phyloP scores from a whole-genome alignment of 2,797 vertebrate genomes.

The Paedocypris micromegethes region DNA sequence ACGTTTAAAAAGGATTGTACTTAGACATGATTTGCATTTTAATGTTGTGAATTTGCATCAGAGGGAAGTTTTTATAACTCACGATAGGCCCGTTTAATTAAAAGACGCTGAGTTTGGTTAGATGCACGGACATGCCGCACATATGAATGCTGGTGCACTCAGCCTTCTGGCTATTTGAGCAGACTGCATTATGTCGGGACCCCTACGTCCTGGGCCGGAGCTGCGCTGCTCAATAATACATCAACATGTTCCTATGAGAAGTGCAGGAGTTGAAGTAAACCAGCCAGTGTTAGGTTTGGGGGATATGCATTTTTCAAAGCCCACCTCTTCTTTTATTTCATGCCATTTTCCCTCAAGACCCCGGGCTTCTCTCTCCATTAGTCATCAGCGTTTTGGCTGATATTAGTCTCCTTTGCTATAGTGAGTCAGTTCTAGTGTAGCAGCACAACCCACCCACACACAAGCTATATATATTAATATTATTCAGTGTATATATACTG shows the following conservation, averaged over 20 bases:
- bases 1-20: slow-evolving; percentile 18
- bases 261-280: slow-evolving; percentile 24
- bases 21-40: slow-evolving; percentile 12
- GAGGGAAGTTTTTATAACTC: not conserved
- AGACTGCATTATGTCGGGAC: slow-evolving; percentile 32
- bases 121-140: not conserved
- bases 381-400: slow-evolving; percentile 38
- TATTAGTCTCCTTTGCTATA: slow-evolving; percentile 6
- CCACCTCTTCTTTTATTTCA: slow-evolving; percentile 16
- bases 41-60: not conserved
- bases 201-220: slow-evolving; percentile 31
- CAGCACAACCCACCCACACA: slow-evolving; percentile 28
- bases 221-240: slow-evolving; percentile 54
- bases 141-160: slow-evolving; percentile 20
- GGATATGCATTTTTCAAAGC: slow-evolving; percentile 39
- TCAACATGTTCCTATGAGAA: slow-evolving; percentile 45
- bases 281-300: slow-evolving; percentile 26
- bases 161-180: slow-evolving; percentile 36
- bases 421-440: slow-evolving; percentile 47
- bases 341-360: slow-evolving; percentile 10
- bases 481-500: too few relatives aligned
- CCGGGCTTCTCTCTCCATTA: slow-evolving; percentile 33
- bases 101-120: slow-evolving; percentile 1
- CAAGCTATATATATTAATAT: too few relatives aligned
- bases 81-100: slow-evolving; percentile 1